These are phyloP conservation scores for Apocheima hispidaria DNA, from an alignment of 2,888 invertebrate genomes.

Conservation along the genomic window DNA sequence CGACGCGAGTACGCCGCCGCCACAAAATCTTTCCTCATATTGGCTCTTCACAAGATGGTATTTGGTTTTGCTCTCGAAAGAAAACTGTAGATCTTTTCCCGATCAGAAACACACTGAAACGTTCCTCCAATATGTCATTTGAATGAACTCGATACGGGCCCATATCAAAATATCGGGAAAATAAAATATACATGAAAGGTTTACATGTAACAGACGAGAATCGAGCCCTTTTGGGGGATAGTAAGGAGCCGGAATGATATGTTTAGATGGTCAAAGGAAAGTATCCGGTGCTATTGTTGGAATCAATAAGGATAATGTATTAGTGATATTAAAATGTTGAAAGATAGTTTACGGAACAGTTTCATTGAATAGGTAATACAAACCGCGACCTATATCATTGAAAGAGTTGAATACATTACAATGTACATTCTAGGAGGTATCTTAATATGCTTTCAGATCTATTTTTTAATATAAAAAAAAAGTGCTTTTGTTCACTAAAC, in stretches of 20 bases:
- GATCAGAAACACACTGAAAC: constrained; percentile 72
- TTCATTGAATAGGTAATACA: constrained; percentile 28
- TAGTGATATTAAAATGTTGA: constrained; percentile 76
- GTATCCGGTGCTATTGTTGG: constrained; percentile 69
- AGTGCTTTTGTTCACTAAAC: too few species aligned
- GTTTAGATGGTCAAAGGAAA: constrained; percentile 74
- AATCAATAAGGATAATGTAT: constrained; percentile 80
- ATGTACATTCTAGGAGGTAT: constrained; percentile 10
- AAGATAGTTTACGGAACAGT: constrained; percentile 58
- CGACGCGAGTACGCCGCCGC: constrained; percentile 48
- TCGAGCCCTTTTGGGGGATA: constrained; percentile 66
- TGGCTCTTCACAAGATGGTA: constrained; percentile 68
- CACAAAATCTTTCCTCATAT: constrained; percentile 68
- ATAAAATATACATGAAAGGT: constrained; percentile 83
- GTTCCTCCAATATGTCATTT: constrained; percentile 81
- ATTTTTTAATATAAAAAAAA: neutral
- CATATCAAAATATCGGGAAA: constrained; percentile 74
- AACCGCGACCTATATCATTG: constrained; percentile 9
- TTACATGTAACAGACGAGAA: constrained; percentile 75
- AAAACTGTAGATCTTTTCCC: constrained; percentile 69
- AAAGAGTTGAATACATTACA: constrained; percentile 19
- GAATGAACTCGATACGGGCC: constrained; percentile 77
- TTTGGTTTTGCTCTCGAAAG: constrained; percentile 72
- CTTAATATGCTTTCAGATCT: neutral
- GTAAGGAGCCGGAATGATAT: constrained; percentile 67